Evolutionary conservation across 1,140 invertebrate species (phyloP).

Genomic region (Neuroterus valhalla): DNA sequence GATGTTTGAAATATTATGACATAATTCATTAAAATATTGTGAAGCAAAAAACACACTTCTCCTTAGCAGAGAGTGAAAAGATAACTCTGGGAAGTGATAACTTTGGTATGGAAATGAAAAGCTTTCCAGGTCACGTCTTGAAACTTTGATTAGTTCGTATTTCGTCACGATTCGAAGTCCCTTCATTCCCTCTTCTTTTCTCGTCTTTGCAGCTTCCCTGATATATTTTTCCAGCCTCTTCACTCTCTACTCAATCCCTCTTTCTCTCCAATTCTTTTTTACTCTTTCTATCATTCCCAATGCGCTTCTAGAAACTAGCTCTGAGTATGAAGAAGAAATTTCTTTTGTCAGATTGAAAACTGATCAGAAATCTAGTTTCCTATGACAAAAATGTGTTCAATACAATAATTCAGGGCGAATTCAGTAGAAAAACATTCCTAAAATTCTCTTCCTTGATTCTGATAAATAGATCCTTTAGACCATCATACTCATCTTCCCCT

Average conservation of each 20-base stretch:
- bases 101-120: conserved; percentile 19
- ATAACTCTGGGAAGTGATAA: not conserved
- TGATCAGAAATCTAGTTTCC: not conserved
- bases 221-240: not conserved
- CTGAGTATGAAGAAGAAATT: not conserved
- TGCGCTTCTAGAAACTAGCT: not conserved
- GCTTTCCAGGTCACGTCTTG: conserved; percentile 20
- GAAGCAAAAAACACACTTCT: not conserved
- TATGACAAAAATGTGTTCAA: no score
- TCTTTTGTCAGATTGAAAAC: not conserved
- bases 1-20: no score
- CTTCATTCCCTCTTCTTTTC: not conserved
- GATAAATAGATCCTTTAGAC: no score
- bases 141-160: conserved; percentile 19
- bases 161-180: conserved; percentile 7
- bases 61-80: not conserved
- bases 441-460: no score
- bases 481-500: no score
- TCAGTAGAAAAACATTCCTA: no score
- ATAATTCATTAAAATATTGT: no score
- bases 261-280: not conserved
- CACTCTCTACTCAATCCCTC: no score
- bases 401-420: no score
- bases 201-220: not conserved
- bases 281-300: not conserved